Evolutionary conservation across 2,797 vertebrate species (phyloP).

Genomic region (Heliangelus exortis): DNA sequence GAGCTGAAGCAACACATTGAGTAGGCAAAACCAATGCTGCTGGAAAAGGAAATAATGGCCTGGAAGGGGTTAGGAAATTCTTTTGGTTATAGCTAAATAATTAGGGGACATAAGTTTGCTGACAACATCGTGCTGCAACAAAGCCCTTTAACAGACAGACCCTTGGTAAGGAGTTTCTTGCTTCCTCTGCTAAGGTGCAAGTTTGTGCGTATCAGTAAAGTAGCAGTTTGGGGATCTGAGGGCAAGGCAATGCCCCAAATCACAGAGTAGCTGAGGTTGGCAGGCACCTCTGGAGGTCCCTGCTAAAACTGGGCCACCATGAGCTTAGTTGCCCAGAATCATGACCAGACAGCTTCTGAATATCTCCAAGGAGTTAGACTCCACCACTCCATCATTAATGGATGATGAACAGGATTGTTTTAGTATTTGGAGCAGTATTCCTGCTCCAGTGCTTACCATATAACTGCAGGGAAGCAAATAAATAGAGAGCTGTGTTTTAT

Average conservation of each 20-base stretch:
- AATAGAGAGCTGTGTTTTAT: neutral
- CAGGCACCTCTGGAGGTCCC: neutral
- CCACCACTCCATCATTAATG: neutral
- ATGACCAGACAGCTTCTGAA: neutral
- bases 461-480: neutral
- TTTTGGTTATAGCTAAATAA: slow-evolving; percentile 18
- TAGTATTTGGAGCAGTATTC: neutral
- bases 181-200: neutral
- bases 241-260: neutral
- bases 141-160: neutral
- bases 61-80: slow-evolving; percentile 44
- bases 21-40: neutral
- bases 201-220: neutral
- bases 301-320: neutral
- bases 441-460: neutral
- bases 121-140: neutral
- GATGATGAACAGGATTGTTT: neutral
- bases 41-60: slow-evolving; percentile 22
- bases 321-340: neutral
- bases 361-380: neutral
- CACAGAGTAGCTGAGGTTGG: neutral
- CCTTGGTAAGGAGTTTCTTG: neutral
- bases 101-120: neutral
- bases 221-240: neutral
- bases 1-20: neutral